Percentiles rank a stretch among this genome's conserved stretches.
Evolutionary conservation across 2,113 vertebrate species (phyloP).

Genomic region (Vanacampus margaritifer): DNA sequence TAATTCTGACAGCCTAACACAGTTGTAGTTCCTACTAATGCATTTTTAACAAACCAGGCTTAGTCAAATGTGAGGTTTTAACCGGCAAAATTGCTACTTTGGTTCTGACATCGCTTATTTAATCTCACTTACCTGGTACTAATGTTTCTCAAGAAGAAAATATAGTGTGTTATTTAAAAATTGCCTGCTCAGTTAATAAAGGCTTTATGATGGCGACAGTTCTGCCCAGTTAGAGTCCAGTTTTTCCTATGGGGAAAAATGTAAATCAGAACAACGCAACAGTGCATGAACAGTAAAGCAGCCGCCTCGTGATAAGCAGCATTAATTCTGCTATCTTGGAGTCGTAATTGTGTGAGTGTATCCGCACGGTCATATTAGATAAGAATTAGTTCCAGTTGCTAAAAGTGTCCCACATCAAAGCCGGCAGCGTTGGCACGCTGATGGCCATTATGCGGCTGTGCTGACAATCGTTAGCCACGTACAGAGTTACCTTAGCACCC

Average conservation of each 20-base stretch:
- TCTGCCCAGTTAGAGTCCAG: neutral
- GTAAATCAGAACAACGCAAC: neutral
- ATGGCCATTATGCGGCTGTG: constrained; percentile 18
- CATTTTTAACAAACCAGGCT: no score
- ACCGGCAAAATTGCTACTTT: no score
- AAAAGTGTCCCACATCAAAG: constrained; percentile 13
- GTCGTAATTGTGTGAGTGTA: neutral
- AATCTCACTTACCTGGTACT: no score
- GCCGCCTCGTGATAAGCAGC: neutral
- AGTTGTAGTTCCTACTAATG: no score
- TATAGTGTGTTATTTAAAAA: neutral
- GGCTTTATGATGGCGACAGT: neutral
- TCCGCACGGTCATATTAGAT: constrained; percentile 9
- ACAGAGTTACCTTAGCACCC: constrained; percentile 27
- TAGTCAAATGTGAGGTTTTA: no score
- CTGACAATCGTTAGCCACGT: constrained; percentile 26
- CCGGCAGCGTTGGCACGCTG: neutral
- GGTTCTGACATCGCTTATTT: no score
- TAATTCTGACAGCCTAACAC: no score
- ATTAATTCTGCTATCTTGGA: constrained; percentile 2
- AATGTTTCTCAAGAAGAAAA: neutral
- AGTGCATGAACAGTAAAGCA: neutral
- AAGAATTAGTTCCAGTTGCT: neutral
- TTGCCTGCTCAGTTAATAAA: neutral
- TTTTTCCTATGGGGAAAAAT: neutral